A percentile compares a stretch with the other conserved stretches of the same genome.
These are phyloP conservation scores for Sphaerolaimus hirsutus DNA, from an alignment of 2,888 invertebrate species.

Conservation along the genomic window DNA sequence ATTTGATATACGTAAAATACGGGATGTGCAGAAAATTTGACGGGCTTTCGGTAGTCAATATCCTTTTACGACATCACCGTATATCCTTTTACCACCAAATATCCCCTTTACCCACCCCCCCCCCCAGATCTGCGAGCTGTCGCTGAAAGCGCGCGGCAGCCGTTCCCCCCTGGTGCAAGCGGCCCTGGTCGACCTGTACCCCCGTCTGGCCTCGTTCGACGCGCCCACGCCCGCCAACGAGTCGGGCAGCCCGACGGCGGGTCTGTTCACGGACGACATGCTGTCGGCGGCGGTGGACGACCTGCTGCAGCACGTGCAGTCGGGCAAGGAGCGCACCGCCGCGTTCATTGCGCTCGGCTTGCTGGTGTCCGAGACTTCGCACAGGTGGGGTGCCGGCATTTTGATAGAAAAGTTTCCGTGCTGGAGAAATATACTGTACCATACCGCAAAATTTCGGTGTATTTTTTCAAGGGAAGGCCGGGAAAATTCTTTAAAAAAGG, in stretches of 20 bases:
- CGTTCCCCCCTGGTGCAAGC: conserved; percentile 60
- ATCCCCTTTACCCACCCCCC: background rate
- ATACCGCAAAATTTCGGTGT: no score
- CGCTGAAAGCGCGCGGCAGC: conserved; percentile 48
- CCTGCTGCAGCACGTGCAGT: no score
- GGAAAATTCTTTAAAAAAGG: no score
- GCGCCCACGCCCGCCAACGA: conserved; percentile 28
- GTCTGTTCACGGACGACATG: background rate
- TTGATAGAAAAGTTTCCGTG: background rate
- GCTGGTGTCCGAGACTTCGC: conserved; percentile 9
- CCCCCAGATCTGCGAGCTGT: conserved; percentile 35
- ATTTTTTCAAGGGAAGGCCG: no score
- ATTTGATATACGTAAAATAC: no score
- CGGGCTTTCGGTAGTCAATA: conserved; percentile 1
- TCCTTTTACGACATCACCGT: background rate
- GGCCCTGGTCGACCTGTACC: conserved; percentile 57
- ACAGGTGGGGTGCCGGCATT: conserved; percentile 4
- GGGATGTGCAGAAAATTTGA: background rate
- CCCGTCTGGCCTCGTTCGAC: conserved; percentile 75
- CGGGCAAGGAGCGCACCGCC: conserved; percentile 1
- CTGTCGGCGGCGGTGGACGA: no score
- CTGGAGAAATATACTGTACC: no score
- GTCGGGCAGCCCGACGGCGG: no score
- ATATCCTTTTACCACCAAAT: conserved; percentile 2
- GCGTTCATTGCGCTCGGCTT: conserved; percentile 11